These are phyloP conservation scores for Diadumene lineata DNA, from an alignment of 92 coral and sea anemone genomes.

Conservation along the genomic window DNA sequence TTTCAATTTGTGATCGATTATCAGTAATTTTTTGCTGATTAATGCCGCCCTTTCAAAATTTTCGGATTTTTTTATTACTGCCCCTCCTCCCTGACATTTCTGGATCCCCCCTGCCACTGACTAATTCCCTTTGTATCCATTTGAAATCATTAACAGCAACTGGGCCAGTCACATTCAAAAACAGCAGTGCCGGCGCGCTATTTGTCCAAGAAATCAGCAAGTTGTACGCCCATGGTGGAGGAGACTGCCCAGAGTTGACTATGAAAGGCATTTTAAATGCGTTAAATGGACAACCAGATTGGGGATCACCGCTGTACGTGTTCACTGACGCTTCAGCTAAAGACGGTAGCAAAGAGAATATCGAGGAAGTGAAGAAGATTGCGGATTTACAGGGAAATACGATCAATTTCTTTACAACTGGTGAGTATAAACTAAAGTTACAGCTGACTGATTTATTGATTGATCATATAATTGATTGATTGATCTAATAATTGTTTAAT, in stretches of 20 bases:
- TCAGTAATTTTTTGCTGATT: not conserved
- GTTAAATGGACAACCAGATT: conserved; percentile 55
- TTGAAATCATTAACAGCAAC: not conserved
- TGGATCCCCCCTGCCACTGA: not conserved
- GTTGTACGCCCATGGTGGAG: conserved; percentile 71
- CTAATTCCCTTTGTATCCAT: not conserved
- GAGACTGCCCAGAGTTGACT: conserved; percentile 79
- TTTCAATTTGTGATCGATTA: not conserved
- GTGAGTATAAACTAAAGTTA: too few relatives aligned
- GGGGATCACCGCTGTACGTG: conserved; percentile 91
- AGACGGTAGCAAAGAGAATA: conserved; percentile 63
- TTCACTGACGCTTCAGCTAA: conserved; percentile 91
- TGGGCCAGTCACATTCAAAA: conserved; percentile 43
- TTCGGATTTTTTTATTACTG: not conserved
- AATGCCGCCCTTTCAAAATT: not conserved
- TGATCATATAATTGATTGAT: not conserved
- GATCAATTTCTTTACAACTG: conserved; percentile 22
- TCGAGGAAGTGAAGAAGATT: conserved; percentile 43
- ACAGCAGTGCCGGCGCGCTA: conserved; percentile 36
- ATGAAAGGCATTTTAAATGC: conserved; percentile 74
- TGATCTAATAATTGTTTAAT: too few relatives aligned
- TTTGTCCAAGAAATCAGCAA: conserved; percentile 64
- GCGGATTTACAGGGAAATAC: conserved; percentile 58
- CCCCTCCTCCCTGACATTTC: not conserved
- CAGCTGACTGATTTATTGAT: not conserved